Conservation (phyloP, 53 echinoderm and acorn worm genomes). For the Temnopleurus reevesii region DNA sequence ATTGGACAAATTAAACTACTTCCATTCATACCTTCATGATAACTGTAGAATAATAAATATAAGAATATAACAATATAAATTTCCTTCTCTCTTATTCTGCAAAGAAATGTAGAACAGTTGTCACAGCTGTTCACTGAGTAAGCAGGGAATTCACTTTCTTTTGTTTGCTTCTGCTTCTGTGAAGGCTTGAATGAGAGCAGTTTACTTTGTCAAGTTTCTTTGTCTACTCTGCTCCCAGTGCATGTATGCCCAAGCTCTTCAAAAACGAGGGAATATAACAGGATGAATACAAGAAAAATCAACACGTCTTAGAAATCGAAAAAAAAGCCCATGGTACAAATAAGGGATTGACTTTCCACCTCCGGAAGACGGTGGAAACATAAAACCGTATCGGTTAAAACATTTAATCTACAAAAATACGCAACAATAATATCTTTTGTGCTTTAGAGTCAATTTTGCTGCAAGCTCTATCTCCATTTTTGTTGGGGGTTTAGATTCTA, state of each 20-base stretch:
- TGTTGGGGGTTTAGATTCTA: slow-evolving; percentile 4
- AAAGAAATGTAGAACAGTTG: no score
- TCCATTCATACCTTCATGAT: no score
- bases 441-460: not conserved
- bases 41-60: no score
- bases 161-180: no score
- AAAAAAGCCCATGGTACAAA: not conserved
- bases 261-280: not conserved
- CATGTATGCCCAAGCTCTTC: not conserved
- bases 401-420: slow-evolving; percentile 54
- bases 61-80: no score
- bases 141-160: no score
- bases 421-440: slow-evolving; percentile 36
- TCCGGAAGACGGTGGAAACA: not conserved
- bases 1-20: no score
- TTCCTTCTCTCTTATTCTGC: no score
- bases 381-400: slow-evolving; percentile 32
- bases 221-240: no score
- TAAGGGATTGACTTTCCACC: slow-evolving; percentile 36
- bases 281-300: not conserved
- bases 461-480: not conserved
- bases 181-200: no score
- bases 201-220: no score
- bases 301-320: not conserved
- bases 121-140: no score